Base-by-base conservation (phyloP, 2,888 invertebrate species). In the Octonoba sinensis region DNA sequence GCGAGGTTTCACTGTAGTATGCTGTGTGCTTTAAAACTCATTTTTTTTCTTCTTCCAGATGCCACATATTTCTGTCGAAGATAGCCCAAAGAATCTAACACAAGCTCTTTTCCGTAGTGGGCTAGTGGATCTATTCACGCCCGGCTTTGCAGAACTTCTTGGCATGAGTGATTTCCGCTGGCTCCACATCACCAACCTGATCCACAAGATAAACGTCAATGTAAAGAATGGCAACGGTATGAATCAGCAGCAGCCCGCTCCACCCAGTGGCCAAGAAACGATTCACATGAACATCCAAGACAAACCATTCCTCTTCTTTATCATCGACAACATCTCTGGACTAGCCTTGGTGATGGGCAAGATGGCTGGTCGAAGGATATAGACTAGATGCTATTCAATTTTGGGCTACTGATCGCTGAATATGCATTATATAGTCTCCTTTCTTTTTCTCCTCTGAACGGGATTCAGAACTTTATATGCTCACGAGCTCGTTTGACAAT, bases 331-430 rank as follows among this genome's bases (percentile, higher is more conserved):
- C 54, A 75, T 86, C 27, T 85, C 84, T 36, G 86, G 86, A 54
- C 71, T 86, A n/a, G 84, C 85, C n/a, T 65, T 86, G 65, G 84
- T 81, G 3, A 85, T 86, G 84, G 86, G 86, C 1, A 86, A 85
- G 77, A 78, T 85, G 82, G 69, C 82, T 15, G 72, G 66, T 22
- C 69, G 82, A 47, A 59, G 75, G 24, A 20, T 82, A 22, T 75
- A 75, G 65, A 66, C 56, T 20, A n/a, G 24, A 44, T 44, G 44
- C 20, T 27, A 44, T 0, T 73, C 44, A 22, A 24, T 36, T 36
- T 36, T 36, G 3, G 6, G 36, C 11, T 36, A 36, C 36, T 8
- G 36, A 36, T 36, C 11, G 36, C 36, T 36, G 36, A 36, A 36
- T 36, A 36, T 36, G 36, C 36, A 36, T 36, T 36, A 36, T n/a